These are phyloP conservation scores for Upupa epops DNA, from an alignment of 2,113 vertebrate genomes.

Conservation along the genomic window DNA sequence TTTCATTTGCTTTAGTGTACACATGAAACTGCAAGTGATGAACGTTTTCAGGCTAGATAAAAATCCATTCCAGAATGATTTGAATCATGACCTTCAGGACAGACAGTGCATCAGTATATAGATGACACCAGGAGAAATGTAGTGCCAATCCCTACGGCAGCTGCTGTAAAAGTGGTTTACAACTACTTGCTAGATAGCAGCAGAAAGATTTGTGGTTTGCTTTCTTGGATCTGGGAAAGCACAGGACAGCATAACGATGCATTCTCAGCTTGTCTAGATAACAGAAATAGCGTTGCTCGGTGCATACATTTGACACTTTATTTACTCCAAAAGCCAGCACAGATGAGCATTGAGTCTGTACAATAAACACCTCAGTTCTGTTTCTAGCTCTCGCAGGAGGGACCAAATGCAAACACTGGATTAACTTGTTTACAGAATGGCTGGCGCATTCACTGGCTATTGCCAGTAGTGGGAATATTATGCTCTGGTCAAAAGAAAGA, in stretches of 20 bases:
- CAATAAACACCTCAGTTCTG: constrained; percentile 13
- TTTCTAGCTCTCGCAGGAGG: not conserved
- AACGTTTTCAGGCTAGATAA: not conserved
- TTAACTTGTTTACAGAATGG: not conserved
- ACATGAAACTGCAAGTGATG: not conserved
- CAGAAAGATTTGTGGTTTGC: constrained; percentile 12
- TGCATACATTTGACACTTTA: constrained; percentile 9
- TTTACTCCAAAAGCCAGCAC: constrained; percentile 24
- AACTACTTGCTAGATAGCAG: constrained; percentile 24
- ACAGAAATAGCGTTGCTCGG: constrained; percentile 15
- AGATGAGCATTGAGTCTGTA: not conserved
- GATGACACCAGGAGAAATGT: constrained; percentile 11
- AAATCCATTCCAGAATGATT: not conserved
- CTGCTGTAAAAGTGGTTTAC: not conserved
- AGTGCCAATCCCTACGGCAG: not conserved
- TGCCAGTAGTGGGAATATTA: not conserved
- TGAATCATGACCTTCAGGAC: constrained; percentile 41
- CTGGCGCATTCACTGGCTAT: not conserved
- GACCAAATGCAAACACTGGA: not conserved
- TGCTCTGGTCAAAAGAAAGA: constrained; percentile 16
- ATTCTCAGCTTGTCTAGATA: constrained; percentile 42
- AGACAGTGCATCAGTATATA: not conserved
- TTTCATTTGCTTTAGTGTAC: not conserved
- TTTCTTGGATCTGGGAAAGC: not conserved
- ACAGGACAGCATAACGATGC: not conserved